Evolutionary conservation across 2,797 vertebrate genomes (phyloP).

Genomic region (Lemur catta): DNA sequence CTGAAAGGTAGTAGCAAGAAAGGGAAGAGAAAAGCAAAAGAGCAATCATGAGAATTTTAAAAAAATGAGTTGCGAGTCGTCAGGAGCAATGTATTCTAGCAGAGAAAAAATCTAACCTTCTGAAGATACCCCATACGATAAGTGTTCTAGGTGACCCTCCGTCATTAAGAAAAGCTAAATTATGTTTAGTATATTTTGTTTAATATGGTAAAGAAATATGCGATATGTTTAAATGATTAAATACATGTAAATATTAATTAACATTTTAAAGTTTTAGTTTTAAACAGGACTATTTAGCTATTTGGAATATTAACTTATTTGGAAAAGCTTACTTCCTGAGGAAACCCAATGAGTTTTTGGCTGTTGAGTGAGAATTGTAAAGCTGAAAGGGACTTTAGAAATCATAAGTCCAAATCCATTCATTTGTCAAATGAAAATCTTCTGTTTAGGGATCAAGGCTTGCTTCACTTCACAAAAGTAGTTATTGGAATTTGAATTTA

Average conservation of each 20-base stretch:
- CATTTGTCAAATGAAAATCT: conserved; percentile 6
- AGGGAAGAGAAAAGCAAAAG: conserved; percentile 41
- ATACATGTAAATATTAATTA: background rate
- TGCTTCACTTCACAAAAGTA: conserved; percentile 18
- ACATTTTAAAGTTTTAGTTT: conserved; percentile 45
- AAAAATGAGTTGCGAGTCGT: background rate
- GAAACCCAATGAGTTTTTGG: background rate
- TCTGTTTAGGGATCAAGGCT: background rate
- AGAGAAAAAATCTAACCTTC: background rate
- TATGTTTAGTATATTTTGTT: background rate
- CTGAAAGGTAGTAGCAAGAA: background rate
- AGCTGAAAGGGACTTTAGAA: background rate
- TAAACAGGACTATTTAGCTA: conserved; percentile 2
- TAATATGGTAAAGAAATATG: conserved; percentile 42
- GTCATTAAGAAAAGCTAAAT: conserved; percentile 44
- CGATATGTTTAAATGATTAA: background rate
- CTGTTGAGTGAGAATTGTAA: conserved; percentile 8
- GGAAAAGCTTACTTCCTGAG: conserved; percentile 16
- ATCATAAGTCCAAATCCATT: background rate
- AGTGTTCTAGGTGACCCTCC: background rate
- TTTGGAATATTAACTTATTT: conserved; percentile 25
- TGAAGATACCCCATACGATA: background rate
- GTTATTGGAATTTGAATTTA: conserved; percentile 35
- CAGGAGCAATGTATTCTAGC: conserved; percentile 14
- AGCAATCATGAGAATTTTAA: background rate